These are phyloP conservation scores for Penelope pileata DNA, from an alignment of 2,113 vertebrate species.

Conservation along the genomic window DNA sequence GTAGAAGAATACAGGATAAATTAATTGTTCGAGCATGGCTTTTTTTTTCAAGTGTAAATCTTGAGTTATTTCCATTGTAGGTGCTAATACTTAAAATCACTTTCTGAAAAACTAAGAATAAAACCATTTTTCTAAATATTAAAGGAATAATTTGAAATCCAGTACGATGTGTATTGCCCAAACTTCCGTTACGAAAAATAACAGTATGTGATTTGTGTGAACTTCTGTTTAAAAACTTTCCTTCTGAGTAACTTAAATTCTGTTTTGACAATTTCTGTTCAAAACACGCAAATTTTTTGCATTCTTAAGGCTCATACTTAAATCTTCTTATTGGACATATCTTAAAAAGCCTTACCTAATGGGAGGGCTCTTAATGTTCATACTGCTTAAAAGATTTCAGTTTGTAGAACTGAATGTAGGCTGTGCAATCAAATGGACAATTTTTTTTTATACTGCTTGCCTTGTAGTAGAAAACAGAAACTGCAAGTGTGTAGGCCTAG, in stretches of 20 bases:
- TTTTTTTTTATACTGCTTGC: neutral
- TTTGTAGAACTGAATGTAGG: neutral
- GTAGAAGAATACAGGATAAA: neutral
- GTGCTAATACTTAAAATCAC: conserved; percentile 19
- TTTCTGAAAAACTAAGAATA: conserved; percentile 45
- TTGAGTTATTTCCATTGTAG: neutral
- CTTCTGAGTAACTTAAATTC: neutral
- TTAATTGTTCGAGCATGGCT: neutral
- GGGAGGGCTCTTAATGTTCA: neutral
- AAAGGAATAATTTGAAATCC: conserved; percentile 9
- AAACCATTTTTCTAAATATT: conserved; percentile 50
- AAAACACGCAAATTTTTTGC: neutral
- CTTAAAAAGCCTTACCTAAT: neutral
- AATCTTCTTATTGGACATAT: neutral
- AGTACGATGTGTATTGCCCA: neutral
- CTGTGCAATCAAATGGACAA: neutral
- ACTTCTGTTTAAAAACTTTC: neutral
- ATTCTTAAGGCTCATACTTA: neutral
- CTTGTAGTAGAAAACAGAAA: neutral
- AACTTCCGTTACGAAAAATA: neutral
- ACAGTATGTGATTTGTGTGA: neutral
- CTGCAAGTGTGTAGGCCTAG: neutral
- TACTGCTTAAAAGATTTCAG: neutral
- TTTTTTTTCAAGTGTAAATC: conserved; percentile 30
- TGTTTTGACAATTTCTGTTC: neutral